Evolutionary conservation across 2,113 vertebrate species (phyloP), one percentile per base, ranked within the genome.

Genomic region (Burhinus oedicnemus): DNA sequence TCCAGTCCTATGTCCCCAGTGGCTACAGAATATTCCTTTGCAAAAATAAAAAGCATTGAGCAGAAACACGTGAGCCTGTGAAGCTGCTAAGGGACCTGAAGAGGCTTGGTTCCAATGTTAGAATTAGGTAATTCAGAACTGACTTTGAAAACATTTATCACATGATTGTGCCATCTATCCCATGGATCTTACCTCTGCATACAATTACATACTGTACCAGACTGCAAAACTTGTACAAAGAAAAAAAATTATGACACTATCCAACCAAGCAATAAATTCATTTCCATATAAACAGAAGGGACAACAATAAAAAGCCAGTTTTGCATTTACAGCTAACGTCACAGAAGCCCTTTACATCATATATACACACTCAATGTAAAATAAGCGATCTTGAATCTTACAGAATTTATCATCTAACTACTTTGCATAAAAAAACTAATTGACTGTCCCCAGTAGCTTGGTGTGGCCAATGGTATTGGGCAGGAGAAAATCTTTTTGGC

Each of bases 91-190:
- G 83, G 83, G 88, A 93, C 68, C 69, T 84, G 80, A 19, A 78
- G 44, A 75, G 34, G 20, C 12, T 82, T 82, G 51, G 44, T 85
- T 84, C 57, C 57, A 89, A 7, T 6, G 8, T 66, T 51, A 75
- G 38, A 68, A 93, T 96, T 81, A 66, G 1, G 2, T 69, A 83
- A 89, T 65, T 19, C 36, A 82, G 36, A 93, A 74, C 23, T 85
- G 61, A 84, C 32, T 95, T 89, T 79, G 36, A 83, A 95, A 95
- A 89, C 25, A 81, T 78, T 87, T 76, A 45, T 89, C 80, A 90
- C 14, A 72, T 36, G 71, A 78, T 60, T 94, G 36, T 87, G 90
- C 89, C 90, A 93, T 71, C 69, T 57, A 55, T 68, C 90, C 84
- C 47, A 19, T 52, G n/a, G 38, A 34, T 86, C 42, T 86, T 72